phyloP scores from a whole-genome alignment of 1,140 invertebrate species.

The Mylabris phalerata region DNA sequence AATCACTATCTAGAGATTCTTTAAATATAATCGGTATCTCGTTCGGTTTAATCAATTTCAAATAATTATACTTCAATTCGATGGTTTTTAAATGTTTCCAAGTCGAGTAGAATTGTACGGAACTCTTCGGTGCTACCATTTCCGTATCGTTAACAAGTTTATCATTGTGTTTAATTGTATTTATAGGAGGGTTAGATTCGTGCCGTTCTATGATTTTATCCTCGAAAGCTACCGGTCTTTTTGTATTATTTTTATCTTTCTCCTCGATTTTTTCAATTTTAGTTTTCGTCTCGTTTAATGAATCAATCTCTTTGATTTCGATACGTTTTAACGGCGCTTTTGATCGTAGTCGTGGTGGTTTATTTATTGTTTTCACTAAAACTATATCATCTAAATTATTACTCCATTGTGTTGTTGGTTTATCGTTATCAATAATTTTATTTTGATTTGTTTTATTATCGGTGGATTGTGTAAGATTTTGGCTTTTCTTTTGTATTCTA shows the following conservation, averaged over 20 bases:
- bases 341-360: conserved; percentile 33
- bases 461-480: neutral
- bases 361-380: conserved; percentile 29
- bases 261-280: neutral
- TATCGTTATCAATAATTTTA: conserved; percentile 12
- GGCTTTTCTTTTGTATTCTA: conserved; percentile 18
- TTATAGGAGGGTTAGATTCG: neutral
- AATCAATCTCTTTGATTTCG: conserved; percentile 29
- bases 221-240: conserved; percentile 25
- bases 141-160: conserved; percentile 14
- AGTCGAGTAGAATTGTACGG: conserved; percentile 31
- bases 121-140: conserved; percentile 26
- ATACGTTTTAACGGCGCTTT: conserved; percentile 33
- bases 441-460: conserved; percentile 3
- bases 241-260: neutral
- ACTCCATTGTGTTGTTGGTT: conserved; percentile 8
- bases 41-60: conserved; percentile 28
- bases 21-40: conserved; percentile 32
- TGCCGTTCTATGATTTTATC: conserved; percentile 23
- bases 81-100: conserved; percentile 29
- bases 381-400: conserved; percentile 19
- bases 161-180: conserved; percentile 21
- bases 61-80: conserved; percentile 25
- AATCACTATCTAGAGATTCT: conserved; percentile 30
- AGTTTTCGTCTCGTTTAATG: neutral